A percentile compares a stretch with the other conserved stretches of the same genome.
These are phyloP conservation scores for Coelinius sp. DNA, from an alignment of 2,888 invertebrate genomes.

Conservation along the genomic window DNA sequence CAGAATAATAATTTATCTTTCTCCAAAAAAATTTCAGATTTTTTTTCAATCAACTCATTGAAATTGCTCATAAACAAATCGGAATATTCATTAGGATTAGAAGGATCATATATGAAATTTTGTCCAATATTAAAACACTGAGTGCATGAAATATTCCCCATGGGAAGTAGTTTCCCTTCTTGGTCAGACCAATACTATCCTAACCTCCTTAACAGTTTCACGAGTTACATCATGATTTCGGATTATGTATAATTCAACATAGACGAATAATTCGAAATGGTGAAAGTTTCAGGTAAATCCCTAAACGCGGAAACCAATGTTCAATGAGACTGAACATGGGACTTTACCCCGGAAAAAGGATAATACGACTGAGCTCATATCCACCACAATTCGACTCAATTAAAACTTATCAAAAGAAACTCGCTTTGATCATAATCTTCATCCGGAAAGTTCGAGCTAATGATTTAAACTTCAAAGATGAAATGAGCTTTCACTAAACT, in stretches of 20 bases:
- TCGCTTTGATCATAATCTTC: background rate
- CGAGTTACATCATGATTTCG: background rate
- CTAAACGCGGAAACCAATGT: background rate
- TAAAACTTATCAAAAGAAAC: conserved; percentile 3
- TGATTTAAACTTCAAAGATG: background rate
- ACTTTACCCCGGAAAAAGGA: background rate
- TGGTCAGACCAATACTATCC: too few species aligned
- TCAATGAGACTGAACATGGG: background rate
- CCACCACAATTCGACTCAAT: background rate
- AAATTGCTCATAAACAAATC: background rate
- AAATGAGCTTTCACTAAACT: background rate
- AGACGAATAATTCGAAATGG: background rate
- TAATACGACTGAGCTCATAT: background rate
- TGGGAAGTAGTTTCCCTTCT: background rate
- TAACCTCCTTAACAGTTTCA: background rate
- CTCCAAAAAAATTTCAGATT: too few species aligned
- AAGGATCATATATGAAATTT: too few species aligned
- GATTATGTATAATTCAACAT: background rate
- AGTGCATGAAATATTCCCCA: background rate
- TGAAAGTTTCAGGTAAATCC: background rate
- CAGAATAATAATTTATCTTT: too few species aligned
- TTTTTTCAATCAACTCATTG: too few species aligned
- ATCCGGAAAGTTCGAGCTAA: background rate
- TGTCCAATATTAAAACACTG: too few species aligned
- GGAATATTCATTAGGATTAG: too few species aligned